Percentiles rank a stretch among this genome's conserved stretches.
phyloP scores from a whole-genome alignment of 2,888 invertebrate genomes.

The Andrena bucephala region DNA sequence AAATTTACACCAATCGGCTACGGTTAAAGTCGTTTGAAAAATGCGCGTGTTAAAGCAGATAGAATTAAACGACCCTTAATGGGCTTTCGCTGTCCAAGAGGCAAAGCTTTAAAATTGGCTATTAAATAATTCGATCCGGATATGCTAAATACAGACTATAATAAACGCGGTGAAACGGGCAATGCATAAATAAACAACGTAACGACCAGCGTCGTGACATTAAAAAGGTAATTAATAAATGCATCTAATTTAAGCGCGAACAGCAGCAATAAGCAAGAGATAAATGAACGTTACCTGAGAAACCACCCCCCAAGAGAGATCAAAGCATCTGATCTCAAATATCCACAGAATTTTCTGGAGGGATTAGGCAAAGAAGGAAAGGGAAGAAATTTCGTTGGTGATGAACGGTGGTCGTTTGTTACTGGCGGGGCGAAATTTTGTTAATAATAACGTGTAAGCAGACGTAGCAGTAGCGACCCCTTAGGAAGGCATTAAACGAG shows the following conservation, averaged over 20 bases:
- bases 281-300: constrained; percentile 3
- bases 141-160: neutral
- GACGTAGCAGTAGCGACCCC: constrained; percentile 34
- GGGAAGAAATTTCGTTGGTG: constrained; percentile 3
- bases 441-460: constrained; percentile 30
- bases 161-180: neutral
- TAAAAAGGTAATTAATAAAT: neutral
- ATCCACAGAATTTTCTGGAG: neutral
- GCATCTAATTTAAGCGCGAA: constrained; percentile 4
- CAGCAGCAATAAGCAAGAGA: constrained; percentile 5
- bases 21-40: too few species aligned
- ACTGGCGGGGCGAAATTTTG: neutral
- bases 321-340: neutral
- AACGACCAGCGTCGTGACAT: neutral
- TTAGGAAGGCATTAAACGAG: constrained; percentile 44
- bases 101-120: too few species aligned
- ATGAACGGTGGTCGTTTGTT: constrained; percentile 2
- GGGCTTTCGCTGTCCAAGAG: too few species aligned
- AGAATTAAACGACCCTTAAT: too few species aligned
- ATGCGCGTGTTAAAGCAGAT: too few species aligned
- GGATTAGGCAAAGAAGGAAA: neutral
- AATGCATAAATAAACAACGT: neutral
- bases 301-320: neutral
- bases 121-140: too few species aligned
- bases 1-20: too few species aligned